Percentiles rank a stretch among this genome's conserved stretches.
Conservation (phyloP, 2,888 invertebrate species). For the Nomada goodeniana region DNA sequence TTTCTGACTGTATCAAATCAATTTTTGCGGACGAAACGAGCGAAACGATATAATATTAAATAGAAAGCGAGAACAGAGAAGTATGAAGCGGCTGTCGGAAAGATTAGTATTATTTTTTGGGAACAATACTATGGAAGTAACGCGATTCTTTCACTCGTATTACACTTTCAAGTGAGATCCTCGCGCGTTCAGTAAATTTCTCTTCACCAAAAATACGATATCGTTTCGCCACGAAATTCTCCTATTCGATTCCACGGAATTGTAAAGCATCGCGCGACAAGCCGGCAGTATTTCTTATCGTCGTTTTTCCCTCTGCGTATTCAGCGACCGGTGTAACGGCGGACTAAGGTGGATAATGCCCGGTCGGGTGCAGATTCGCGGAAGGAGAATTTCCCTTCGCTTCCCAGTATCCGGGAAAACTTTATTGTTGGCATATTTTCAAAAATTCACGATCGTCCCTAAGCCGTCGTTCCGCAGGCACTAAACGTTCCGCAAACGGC, state of each 20-base stretch:
- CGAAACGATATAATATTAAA: too few relatives aligned
- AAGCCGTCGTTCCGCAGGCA: slow-evolving; percentile 66
- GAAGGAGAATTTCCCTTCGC: slow-evolving; percentile 50
- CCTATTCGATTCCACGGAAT: slow-evolving; percentile 37
- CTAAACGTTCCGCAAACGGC: slow-evolving; percentile 70
- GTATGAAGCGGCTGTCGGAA: too few relatives aligned
- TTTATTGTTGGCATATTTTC: slow-evolving; percentile 72
- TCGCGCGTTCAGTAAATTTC: neutral
- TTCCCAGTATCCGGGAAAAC: slow-evolving; percentile 38
- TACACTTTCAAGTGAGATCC: too few relatives aligned
- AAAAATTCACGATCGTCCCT: slow-evolving; percentile 69
- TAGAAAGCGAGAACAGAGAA: too few relatives aligned
- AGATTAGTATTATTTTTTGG: too few relatives aligned
- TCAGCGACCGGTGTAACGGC: slow-evolving; percentile 26
- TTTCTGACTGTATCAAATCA: too few relatives aligned
- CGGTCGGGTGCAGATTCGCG: slow-evolving; percentile 40
- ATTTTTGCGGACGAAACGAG: too few relatives aligned
- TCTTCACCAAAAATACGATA: slow-evolving; percentile 17
- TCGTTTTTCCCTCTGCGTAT: slow-evolving; percentile 29
- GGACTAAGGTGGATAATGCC: slow-evolving; percentile 50
- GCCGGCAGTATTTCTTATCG: slow-evolving; percentile 16
- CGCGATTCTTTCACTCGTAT: too few relatives aligned
- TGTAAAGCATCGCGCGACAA: slow-evolving; percentile 49
- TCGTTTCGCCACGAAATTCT: slow-evolving; percentile 1
- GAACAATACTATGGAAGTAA: too few relatives aligned